Evolutionary conservation across 2,888 invertebrate genomes (phyloP), one percentile per base, ranked within the genome.

Genomic region (Gasteruption jaculator): DNA sequence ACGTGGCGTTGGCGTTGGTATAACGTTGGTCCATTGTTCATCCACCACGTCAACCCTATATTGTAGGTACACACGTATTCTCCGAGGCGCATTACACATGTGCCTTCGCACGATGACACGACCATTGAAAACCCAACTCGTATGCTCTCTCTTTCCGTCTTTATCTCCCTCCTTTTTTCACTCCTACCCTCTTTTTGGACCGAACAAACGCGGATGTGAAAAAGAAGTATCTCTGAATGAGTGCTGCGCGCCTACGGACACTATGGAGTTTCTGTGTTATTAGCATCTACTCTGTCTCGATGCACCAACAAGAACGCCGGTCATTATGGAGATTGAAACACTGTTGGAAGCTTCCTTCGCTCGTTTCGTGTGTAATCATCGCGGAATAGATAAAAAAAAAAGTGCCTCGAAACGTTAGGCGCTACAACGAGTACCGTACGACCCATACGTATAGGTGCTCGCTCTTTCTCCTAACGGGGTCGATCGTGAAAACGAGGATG

Each of bases 301-400:
- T 45, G 22, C 47, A 34, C 44, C 46, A 39, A 46, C 43, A 45
- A 51, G 41, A 43, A 4, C 30, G 36, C 40, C 60, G 62, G 62
- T 65, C 65, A 65, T 66, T 63, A 66, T 62, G 61, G 53, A 65
- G 62, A 65, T 66, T 65, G 63, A 60, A 65, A 63, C 50, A 52
- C 50, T 48, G 53, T 56, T 52, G 29, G 7, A 29, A 8, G 10
- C 7, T 29, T 6, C n/a, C 16, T 31, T 18, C 14, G n/a, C 14
- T 31, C 31, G 31, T 31, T 8, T n/a, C 10, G 12, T 29, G 36
- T 25, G 31, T 51, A 51, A 56, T 51, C 47, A 52, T 40, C 39
- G 43, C 35, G 36, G 34, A 45, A 45, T 26, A 38, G 44, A 49
- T 43, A 44, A 44, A 41, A 43, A 21, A 46, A 44, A 44, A 43